These are phyloP conservation scores for Geococcyx californianus DNA, from an alignment of 2,113 vertebrate genomes.

Conservation along the genomic window DNA sequence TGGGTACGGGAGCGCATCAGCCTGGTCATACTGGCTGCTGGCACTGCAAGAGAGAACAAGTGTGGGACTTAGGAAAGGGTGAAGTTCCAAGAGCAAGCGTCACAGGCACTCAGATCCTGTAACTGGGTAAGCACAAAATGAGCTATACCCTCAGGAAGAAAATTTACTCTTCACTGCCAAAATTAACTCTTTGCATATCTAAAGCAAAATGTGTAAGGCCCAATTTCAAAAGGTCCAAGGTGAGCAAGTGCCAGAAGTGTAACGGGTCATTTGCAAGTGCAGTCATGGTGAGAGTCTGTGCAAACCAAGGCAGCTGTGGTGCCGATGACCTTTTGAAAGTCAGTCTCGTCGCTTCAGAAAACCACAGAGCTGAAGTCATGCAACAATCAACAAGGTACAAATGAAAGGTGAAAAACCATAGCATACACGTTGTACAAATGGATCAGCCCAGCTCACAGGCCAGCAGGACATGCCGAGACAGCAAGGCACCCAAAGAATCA, in stretches of 20 bases:
- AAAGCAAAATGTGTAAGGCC: constrained; percentile 42
- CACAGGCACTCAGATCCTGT: not conserved
- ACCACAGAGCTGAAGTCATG: constrained; percentile 50
- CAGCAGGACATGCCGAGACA: constrained; percentile 73
- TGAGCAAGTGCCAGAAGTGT: not conserved
- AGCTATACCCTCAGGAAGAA: not conserved
- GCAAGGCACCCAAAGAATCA: constrained; percentile 39
- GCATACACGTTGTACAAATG: not conserved
- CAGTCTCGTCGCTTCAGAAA: not conserved
- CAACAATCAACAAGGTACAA: constrained; percentile 51
- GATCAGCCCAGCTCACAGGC: constrained; percentile 24
- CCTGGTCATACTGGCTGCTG: constrained; percentile 90
- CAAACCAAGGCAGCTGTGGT: not conserved
- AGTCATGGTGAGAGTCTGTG: not conserved
- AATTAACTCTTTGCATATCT: not conserved
- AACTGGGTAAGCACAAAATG: not conserved
- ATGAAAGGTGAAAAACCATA: constrained; percentile 5
- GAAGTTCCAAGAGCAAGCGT: not conserved
- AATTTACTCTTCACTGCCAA: not conserved
- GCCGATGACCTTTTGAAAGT: constrained; percentile 55
- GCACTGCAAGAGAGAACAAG: constrained; percentile 81
- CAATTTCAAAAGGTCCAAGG: constrained; percentile 53
- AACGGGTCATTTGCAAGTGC: not conserved
- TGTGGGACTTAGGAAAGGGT: not conserved
- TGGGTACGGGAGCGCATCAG: constrained; percentile 90